Evolutionary conservation across 2,113 vertebrate genomes (phyloP).

Genomic region (Campylomormyrus numenius): DNA sequence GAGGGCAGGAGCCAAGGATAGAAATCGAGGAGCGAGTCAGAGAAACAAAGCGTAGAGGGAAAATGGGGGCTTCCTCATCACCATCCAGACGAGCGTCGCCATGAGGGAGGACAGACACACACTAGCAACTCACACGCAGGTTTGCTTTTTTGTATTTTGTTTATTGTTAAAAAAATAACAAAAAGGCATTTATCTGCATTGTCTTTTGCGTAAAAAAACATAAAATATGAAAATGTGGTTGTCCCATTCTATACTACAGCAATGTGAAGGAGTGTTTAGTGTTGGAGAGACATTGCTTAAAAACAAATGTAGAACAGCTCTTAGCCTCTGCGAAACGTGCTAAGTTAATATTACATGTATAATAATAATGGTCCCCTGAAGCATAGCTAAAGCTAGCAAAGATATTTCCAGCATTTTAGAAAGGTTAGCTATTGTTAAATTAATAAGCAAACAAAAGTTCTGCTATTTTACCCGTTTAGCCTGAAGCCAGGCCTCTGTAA

Average conservation of each 20-base stretch:
- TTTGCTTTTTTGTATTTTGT: conserved; percentile 3
- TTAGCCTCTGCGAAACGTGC: neutral
- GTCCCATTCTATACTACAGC: neutral
- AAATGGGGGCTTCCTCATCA: neutral
- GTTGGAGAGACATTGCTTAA: neutral
- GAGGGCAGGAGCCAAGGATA: neutral
- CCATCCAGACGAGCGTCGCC: neutral
- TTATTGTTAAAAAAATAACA: conserved; percentile 18
- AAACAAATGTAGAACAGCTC: neutral
- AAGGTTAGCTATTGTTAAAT: neutral
- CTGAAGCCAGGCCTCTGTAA: no score
- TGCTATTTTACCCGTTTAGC: neutral
- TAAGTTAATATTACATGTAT: neutral
- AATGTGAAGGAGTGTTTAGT: neutral
- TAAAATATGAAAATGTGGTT: neutral
- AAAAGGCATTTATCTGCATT: conserved; percentile 5
- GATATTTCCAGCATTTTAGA: neutral
- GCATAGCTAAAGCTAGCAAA: neutral
- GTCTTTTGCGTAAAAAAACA: neutral
- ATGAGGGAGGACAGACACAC: neutral
- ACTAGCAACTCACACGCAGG: neutral
- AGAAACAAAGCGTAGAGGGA: neutral
- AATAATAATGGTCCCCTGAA: neutral
- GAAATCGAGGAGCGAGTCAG: neutral
- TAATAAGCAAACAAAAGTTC: neutral